phyloP scores from a whole-genome alignment of 2,113 vertebrate genomes.

The Cyanistes caeruleus region DNA sequence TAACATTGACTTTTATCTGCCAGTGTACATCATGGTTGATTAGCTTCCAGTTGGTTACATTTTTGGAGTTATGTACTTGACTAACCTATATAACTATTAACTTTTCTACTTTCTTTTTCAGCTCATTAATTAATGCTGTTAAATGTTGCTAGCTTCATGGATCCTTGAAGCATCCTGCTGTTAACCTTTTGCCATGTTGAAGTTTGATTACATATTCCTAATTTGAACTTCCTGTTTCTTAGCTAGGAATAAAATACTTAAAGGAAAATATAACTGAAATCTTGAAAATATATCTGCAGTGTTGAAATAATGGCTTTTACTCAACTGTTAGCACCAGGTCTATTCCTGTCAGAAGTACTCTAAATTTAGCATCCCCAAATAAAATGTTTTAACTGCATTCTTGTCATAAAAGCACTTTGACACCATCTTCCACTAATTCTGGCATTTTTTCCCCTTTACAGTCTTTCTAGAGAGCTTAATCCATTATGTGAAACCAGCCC shows the following conservation, averaged over 20 bases:
- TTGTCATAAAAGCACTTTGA: conserved; percentile 39
- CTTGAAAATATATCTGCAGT: neutral
- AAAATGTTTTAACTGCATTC: conserved; percentile 16
- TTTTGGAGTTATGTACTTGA: neutral
- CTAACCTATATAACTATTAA: neutral
- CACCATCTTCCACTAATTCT: neutral
- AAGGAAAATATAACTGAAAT: neutral
- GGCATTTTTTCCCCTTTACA: conserved; percentile 11
- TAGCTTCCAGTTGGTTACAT: neutral
- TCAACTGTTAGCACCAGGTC: neutral
- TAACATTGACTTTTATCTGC: neutral
- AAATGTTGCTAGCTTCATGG: neutral
- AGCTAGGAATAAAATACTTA: neutral
- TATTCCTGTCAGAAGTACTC: neutral
- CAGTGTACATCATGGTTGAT: neutral
- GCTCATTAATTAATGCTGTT: neutral
- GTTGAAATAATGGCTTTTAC: neutral
- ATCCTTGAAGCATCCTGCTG: neutral
- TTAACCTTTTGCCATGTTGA: neutral
- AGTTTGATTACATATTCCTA: neutral
- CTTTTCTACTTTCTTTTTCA: neutral
- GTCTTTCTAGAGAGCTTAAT: neutral
- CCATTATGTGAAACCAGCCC: conserved; percentile 48
- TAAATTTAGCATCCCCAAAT: conserved; percentile 30
- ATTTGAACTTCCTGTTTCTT: neutral